These are phyloP conservation scores for Athene noctua DNA, from an alignment of 2,113 vertebrate genomes.

Conservation along the genomic window DNA sequence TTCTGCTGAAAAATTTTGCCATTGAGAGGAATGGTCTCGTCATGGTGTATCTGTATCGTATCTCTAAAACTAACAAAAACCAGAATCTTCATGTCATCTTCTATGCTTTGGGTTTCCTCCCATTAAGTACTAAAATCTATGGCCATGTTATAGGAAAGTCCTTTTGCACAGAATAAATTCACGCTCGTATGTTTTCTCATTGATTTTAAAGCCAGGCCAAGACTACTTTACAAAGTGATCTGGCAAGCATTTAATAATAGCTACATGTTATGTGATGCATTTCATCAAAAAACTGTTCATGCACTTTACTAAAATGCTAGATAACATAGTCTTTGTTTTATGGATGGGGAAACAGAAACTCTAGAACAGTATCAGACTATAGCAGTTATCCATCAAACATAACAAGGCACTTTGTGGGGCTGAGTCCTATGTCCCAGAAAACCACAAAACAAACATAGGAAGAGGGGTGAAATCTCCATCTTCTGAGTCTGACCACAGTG, in stretches of 20 bases:
- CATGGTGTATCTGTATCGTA: fast-evolving
- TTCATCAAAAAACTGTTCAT: not conserved
- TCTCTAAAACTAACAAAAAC: not conserved
- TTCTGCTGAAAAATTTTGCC: not conserved
- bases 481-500: not conserved
- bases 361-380: not conserved
- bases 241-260: not conserved
- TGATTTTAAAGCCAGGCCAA: not conserved
- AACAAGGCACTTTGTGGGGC: not conserved
- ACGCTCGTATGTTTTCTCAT: not conserved
- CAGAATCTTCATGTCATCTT: not conserved
- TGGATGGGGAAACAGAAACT: not conserved
- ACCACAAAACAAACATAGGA: not conserved
- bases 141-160: not conserved
- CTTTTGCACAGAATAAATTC: not conserved
- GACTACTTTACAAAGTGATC: not conserved
- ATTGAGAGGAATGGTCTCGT: not conserved
- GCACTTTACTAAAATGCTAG: not conserved
- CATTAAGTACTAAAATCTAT: not conserved
- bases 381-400: not conserved
- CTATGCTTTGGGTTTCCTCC: not conserved
- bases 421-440: not conserved
- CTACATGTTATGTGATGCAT: not conserved
- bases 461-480: not conserved
- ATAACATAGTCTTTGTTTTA: not conserved